Evolutionary conservation across 2,113 vertebrate species (phyloP).

Genomic region (Micronisus gabar): DNA sequence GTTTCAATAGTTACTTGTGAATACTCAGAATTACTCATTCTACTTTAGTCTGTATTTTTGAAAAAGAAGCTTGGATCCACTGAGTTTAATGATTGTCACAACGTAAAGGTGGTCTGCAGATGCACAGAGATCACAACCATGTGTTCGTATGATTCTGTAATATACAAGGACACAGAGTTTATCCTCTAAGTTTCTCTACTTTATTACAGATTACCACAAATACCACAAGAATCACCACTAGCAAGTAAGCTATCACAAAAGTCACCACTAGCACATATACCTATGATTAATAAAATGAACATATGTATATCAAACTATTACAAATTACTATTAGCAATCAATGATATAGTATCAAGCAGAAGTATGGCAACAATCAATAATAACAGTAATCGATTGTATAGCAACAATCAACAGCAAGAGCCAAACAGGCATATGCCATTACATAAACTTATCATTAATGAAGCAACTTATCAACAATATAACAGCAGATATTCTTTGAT

Average conservation of each 20-base stretch:
- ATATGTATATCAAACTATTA: neutral
- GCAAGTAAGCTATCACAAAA: neutral
- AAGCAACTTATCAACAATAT: neutral
- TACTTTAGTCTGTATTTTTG: neutral
- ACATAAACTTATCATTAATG: neutral
- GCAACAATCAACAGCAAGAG: neutral
- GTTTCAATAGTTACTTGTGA: neutral
- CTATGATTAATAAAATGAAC: neutral
- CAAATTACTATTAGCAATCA: neutral
- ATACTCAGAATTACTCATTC: neutral
- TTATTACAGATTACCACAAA: neutral
- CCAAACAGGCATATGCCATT: neutral
- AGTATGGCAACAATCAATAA: neutral
- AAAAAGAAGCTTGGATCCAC: neutral
- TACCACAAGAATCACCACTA: neutral
- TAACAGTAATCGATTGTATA: neutral
- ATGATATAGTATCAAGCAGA: neutral
- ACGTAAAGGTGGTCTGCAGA: neutral
- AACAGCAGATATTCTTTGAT: neutral
- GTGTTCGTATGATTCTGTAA: neutral
- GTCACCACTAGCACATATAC: neutral
- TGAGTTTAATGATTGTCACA: neutral
- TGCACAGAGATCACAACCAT: neutral
- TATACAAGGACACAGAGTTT: neutral
- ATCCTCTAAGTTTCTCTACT: neutral